These are phyloP conservation scores for Limnothrissa miodon DNA, from an alignment of 2,113 vertebrate species.

Conservation along the genomic window DNA sequence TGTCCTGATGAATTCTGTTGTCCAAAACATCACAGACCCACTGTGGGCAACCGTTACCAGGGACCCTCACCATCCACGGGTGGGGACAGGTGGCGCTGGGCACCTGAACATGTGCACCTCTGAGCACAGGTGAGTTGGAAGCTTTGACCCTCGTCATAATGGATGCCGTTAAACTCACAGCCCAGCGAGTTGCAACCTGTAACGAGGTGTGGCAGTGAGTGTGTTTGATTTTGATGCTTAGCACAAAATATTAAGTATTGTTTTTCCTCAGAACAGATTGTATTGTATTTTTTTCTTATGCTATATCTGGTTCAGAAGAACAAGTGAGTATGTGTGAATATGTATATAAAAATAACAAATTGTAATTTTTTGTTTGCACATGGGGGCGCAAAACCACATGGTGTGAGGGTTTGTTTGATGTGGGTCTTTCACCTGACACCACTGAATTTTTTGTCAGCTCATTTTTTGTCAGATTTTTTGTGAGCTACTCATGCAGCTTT, in stretches of 20 bases:
- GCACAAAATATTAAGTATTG: not conserved
- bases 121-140: slow-evolving; percentile 80
- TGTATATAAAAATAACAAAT: too few species aligned
- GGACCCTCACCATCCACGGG: slow-evolving; percentile 65
- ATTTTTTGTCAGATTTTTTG: too few species aligned
- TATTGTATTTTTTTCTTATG: too few species aligned
- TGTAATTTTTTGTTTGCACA: too few species aligned
- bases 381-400: too few species aligned
- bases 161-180: slow-evolving; percentile 73
- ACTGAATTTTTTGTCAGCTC: too few species aligned
- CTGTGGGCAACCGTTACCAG: slow-evolving; percentile 77
- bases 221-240: not conserved
- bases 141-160: slow-evolving; percentile 73
- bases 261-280: not conserved
- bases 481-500: too few species aligned
- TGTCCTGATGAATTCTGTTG: slow-evolving; percentile 42
- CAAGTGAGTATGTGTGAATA: too few species aligned
- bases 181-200: slow-evolving; percentile 68
- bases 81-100: slow-evolving; percentile 72
- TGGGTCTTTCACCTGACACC: too few species aligned
- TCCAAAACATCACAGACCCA: slow-evolving; percentile 73
- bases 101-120: slow-evolving; percentile 72
- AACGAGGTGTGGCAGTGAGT: not conserved
- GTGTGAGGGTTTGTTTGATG: too few species aligned
- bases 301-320: too few species aligned